Evolutionary conservation across 30 jellyfish, hydroid and myxozoan species (phyloP).

Genomic region (Aurelia aurita): DNA sequence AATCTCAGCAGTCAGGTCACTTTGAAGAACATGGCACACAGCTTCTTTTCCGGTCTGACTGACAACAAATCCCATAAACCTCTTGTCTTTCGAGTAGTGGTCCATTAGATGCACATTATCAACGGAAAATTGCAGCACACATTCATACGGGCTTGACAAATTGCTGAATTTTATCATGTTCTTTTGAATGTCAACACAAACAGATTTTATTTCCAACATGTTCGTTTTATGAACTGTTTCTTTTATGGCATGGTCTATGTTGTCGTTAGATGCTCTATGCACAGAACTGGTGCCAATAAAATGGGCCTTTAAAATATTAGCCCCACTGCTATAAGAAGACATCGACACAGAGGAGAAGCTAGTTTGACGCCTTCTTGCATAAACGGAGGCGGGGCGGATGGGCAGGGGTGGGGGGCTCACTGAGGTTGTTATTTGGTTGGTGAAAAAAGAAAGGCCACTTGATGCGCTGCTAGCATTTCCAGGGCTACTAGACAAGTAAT

Average conservation of each 20-base stretch:
- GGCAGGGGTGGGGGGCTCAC: slow-evolving; percentile 88
- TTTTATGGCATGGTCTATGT: slow-evolving; percentile 73
- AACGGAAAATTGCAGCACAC: slow-evolving; percentile 64
- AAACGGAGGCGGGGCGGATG: slow-evolving; percentile 74
- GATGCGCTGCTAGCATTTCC: slow-evolving; percentile 81
- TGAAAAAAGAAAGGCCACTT: slow-evolving; percentile 70
- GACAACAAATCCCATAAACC: slow-evolving; percentile 82
- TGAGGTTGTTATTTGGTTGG: slow-evolving; percentile 53
- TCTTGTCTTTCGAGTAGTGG: slow-evolving; percentile 65
- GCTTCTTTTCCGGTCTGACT: slow-evolving; percentile 93
- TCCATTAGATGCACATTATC: slow-evolving; percentile 81
- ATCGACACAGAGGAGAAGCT: slow-evolving; percentile 74
- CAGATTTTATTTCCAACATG: slow-evolving; percentile 78
- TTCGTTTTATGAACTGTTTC: slow-evolving; percentile 80
- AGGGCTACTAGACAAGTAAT: slow-evolving; percentile 82
- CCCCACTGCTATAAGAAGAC: slow-evolving; percentile 44
- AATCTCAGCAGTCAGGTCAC: slow-evolving; percentile 89
- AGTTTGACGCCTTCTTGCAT: slow-evolving; percentile 64
- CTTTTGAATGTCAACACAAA: slow-evolving; percentile 67
- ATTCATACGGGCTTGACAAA: slow-evolving; percentile 75
- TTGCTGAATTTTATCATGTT: slow-evolving; percentile 62
- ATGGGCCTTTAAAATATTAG: slow-evolving; percentile 66
- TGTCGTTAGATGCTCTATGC: slow-evolving; percentile 49
- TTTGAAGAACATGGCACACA: slow-evolving; percentile 81
- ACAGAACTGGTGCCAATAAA: slow-evolving; percentile 81